These are phyloP conservation scores for Drosophila subsilvestris DNA, from an alignment of 2,888 invertebrate genomes.

Conservation along the genomic window DNA sequence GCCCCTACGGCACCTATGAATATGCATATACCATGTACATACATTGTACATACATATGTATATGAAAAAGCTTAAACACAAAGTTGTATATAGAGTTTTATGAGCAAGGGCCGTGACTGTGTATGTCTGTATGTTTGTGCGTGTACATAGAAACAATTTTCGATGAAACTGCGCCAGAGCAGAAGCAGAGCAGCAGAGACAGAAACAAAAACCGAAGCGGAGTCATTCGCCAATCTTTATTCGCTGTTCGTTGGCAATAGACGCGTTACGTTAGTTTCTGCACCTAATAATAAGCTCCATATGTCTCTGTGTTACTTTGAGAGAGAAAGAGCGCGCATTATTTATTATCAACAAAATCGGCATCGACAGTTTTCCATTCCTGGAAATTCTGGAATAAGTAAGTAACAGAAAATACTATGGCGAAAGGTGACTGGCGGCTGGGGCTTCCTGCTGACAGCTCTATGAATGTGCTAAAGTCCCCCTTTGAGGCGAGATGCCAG, in stretches of 20 bases:
- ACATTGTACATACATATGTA: slow-evolving; percentile 2
- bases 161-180: slow-evolving; percentile 46
- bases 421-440: neutral
- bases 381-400: slow-evolving; percentile 35
- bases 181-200: slow-evolving; percentile 46
- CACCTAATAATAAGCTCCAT: neutral
- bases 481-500: slow-evolving; percentile 30
- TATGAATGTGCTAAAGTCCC: slow-evolving; percentile 33
- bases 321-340: neutral
- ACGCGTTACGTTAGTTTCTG: slow-evolving; percentile 56
- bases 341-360: neutral
- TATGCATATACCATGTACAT: too few species aligned
- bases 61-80: slow-evolving; percentile 54
- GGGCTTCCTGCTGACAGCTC: slow-evolving; percentile 17
- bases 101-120: slow-evolving; percentile 24
- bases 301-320: neutral
- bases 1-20: neutral
- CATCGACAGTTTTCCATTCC: slow-evolving; percentile 14
- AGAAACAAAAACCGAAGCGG: slow-evolving; percentile 41
- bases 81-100: slow-evolving; percentile 39
- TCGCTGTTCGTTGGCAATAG: slow-evolving; percentile 78
- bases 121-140: neutral
- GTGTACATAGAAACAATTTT: slow-evolving; percentile 52
- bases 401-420: slow-evolving; percentile 13
- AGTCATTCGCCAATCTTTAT: slow-evolving; percentile 75